Evolutionary conservation across 2,797 vertebrate species (phyloP).

Genomic region (Chelidonichthys spinosus): DNA sequence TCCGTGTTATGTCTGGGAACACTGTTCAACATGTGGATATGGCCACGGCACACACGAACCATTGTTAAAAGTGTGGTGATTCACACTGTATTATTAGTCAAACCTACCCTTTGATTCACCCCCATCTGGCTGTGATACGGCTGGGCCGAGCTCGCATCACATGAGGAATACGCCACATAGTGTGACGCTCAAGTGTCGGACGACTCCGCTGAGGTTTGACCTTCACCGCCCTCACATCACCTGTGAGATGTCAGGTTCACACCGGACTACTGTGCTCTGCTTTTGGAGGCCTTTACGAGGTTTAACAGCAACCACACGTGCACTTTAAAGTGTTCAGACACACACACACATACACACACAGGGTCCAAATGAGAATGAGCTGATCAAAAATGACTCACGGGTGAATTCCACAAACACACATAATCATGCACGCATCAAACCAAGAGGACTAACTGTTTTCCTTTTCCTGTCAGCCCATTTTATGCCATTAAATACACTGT

Average conservation of each 20-base stretch:
- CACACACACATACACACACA: slow-evolving; percentile 32
- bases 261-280: slow-evolving; percentile 49
- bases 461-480: slow-evolving; percentile 52
- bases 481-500: slow-evolving; percentile 44
- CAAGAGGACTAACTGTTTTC: slow-evolving; percentile 28
- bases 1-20: neutral
- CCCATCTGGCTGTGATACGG: slow-evolving; percentile 69
- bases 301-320: slow-evolving; percentile 49
- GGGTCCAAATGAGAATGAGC: slow-evolving; percentile 23
- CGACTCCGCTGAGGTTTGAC: slow-evolving; percentile 37
- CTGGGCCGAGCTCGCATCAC: slow-evolving; percentile 56
- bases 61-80: slow-evolving; percentile 63
- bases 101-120: slow-evolving; percentile 74
- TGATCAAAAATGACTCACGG: slow-evolving; percentile 52
- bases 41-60: slow-evolving; percentile 12
- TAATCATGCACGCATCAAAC: slow-evolving; percentile 25
- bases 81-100: slow-evolving; percentile 76
- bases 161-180: slow-evolving; percentile 58
- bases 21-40: slow-evolving; percentile 23
- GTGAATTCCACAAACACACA: slow-evolving; percentile 48
- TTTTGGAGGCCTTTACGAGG: slow-evolving; percentile 43
- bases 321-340: slow-evolving; percentile 52
- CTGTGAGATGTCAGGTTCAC: slow-evolving; percentile 54
- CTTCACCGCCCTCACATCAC: slow-evolving; percentile 47
- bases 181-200: slow-evolving; percentile 41